Percentiles rank a stretch among this genome's conserved stretches.
These are phyloP conservation scores for Trematocara variabile DNA, from an alignment of 2,113 vertebrate species.

Conservation along the genomic window DNA sequence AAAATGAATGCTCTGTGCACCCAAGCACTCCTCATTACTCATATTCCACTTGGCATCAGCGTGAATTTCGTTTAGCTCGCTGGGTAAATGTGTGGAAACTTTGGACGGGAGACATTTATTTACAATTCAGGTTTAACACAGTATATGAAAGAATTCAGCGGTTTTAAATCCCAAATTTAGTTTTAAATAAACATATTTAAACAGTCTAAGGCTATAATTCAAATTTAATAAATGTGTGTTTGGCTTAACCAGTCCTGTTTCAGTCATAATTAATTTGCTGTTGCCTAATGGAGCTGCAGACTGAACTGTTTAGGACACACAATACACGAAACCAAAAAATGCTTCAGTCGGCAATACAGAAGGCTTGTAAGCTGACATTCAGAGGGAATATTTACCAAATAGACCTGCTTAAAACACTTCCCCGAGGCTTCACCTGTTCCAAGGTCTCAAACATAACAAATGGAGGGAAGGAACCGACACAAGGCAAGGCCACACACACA, in stretches of 20 bases:
- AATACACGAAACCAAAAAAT: not conserved
- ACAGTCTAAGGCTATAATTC: not conserved
- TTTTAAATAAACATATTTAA: not conserved
- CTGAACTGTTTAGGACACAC: not conserved
- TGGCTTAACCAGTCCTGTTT: not conserved
- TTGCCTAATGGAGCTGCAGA: not conserved
- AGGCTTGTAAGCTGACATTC: not conserved
- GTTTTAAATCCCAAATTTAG: not conserved
- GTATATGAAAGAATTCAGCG: not conserved
- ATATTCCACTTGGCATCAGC: not conserved
- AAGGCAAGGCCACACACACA: constrained; percentile 41
- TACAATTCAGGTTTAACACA: constrained; percentile 3
- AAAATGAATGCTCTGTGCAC: not conserved
- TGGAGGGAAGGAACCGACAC: constrained; percentile 25
- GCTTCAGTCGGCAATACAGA: not conserved
- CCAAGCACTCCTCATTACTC: not conserved
- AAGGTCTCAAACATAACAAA: constrained; percentile 5
- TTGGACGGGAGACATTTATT: not conserved
- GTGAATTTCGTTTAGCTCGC: constrained; percentile 21
- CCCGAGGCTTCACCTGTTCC: constrained; percentile 42
- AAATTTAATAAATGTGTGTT: not conserved
- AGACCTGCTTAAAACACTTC: not conserved
- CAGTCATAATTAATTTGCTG: not conserved
- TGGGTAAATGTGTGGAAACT: constrained; percentile 3
- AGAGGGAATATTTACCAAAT: not conserved